Evolutionary conservation across 2,888 invertebrate genomes (phyloP), one percentile per base, ranked within the genome.

Genomic region (Drosophila fulvimacula): DNA sequence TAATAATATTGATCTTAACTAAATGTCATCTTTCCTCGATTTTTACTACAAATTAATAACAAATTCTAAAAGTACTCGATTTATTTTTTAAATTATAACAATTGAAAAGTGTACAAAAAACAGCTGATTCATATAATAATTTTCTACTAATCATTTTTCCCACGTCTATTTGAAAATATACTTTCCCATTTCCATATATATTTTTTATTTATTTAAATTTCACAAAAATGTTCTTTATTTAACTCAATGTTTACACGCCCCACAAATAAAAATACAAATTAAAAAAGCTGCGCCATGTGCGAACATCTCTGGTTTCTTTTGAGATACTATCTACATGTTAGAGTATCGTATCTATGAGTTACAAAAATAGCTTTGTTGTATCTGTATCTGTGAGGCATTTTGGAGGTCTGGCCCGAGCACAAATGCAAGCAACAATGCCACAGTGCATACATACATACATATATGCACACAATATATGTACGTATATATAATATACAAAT

Each of bases 351-450:
- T 85, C 67, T 73, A 41, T 72, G 41, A 53, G 70, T 64, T 80
- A 78, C 76, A 71, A 58, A 88, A 82, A 88, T 88, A 85, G 82
- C 58, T 82, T 55, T 19, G 27, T 52, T 75, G 59, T 48, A 68
- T 75, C 52, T 58, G 39, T 56, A 63, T 75, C 59, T 65, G 36
- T 13, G 41, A 15, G 55, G 80, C 67, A 69, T 85, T 83, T 83
- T 88, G 83, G 83, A 83, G 82, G 88, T 85, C 82, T 81, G 60
- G 34, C 62, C n/a, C 63, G 64, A 59, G 69, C 65, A 74, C 58
- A 62, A 48, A 71, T 56, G 53, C 57, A 42, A 63, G 69, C 65
- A 81, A 79, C 82, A 87, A 82, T 81, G 82, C 79, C 79, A 58
- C 64, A 73, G 51, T 44, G 59, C 13, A 34, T 6, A 30, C 27